Conservation (phyloP, 37 sponge, comb jelly and placozoan genomes). For the Crambe crambe region DNA sequence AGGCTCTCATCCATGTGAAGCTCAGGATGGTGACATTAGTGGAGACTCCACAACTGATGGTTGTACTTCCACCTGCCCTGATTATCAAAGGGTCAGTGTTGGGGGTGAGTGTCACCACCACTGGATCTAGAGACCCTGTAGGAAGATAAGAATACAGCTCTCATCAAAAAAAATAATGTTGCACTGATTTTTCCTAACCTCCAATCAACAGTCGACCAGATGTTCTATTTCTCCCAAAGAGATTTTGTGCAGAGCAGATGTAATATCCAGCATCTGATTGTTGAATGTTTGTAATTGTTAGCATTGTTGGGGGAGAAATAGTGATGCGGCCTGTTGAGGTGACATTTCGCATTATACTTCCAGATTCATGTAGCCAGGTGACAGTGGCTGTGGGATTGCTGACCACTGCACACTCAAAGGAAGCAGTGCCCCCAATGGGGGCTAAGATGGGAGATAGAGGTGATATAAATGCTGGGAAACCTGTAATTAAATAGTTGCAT, state of each 20-base stretch:
- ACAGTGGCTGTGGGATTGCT: slow-evolving; percentile 55
- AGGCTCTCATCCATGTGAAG: background rate
- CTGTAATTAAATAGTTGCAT: slow-evolving; percentile 9
- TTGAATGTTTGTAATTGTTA: slow-evolving; percentile 50
- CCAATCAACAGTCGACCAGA: slow-evolving; percentile 47
- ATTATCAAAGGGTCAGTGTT: background rate
- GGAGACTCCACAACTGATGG: background rate
- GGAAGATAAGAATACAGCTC: too few species aligned
- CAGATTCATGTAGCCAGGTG: slow-evolving; percentile 26
- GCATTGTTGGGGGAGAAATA: background rate
- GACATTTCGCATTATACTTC: background rate
- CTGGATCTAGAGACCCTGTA: too few species aligned
- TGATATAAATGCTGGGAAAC: slow-evolving; percentile 38
- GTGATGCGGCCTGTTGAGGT: slow-evolving; percentile 8
- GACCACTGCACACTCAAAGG: slow-evolving; percentile 33
- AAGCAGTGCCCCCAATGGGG: slow-evolving; percentile 16
- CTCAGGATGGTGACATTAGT: background rate
- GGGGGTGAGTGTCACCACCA: too few species aligned
- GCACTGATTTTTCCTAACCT: slow-evolving; percentile 22
- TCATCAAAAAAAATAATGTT: background rate
- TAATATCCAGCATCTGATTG: slow-evolving; percentile 55
- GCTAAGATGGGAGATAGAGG: slow-evolving; percentile 15
- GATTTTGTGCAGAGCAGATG: slow-evolving; percentile 39
- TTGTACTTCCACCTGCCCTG: background rate
- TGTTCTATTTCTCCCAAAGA: slow-evolving; percentile 36